phyloP scores from a whole-genome alignment of 2,113 vertebrate species.

The Cervus canadensis region DNA sequence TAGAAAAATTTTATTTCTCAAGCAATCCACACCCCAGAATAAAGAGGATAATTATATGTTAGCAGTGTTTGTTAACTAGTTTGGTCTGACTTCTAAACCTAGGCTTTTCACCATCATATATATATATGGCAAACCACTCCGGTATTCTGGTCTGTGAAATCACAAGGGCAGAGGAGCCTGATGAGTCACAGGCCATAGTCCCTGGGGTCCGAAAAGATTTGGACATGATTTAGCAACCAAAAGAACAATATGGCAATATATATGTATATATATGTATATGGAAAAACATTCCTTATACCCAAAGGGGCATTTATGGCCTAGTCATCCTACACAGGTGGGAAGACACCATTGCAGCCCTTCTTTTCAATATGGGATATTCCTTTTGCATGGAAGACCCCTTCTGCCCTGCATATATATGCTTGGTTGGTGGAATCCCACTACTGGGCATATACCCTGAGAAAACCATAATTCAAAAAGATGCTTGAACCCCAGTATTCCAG shows the following conservation, averaged over 20 bases:
- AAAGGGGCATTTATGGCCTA: not conserved
- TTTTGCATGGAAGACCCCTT: not conserved
- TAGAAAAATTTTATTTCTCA: not conserved
- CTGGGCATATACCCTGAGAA: not conserved
- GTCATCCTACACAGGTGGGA: rapidly evolving
- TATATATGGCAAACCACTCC: not conserved
- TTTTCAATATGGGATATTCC: not conserved
- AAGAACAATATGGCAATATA: not conserved
- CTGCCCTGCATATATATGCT: not conserved
- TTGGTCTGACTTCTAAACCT: not conserved
- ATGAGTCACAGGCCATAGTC: not conserved
- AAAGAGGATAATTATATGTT: not conserved
- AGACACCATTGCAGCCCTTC: not conserved
- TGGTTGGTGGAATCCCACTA: not conserved
- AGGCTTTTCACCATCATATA: not conserved
- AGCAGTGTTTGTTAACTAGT: not conserved
- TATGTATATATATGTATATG: not conserved
- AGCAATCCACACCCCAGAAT: not conserved
- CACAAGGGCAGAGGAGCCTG: not conserved
- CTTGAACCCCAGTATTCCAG: not conserved
- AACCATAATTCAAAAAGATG: not conserved
- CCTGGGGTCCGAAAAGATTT: not conserved
- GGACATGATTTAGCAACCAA: not conserved
- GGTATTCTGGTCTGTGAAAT: not conserved
- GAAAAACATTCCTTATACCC: not conserved